These are phyloP conservation scores for Laticauda colubrina DNA, from an alignment of 2,113 vertebrate species.

Conservation along the genomic window DNA sequence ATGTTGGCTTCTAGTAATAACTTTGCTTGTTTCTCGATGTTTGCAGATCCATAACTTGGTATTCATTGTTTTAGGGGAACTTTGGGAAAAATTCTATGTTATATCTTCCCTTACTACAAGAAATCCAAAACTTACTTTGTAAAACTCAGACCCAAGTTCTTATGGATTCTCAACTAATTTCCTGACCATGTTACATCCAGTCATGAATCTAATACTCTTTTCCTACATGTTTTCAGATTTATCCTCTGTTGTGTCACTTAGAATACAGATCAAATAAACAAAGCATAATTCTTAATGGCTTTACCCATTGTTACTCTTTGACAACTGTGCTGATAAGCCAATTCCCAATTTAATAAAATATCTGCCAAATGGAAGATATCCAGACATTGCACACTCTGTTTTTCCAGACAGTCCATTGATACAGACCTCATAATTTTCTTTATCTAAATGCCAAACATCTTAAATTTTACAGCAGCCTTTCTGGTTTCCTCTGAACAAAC, in stretches of 20 bases:
- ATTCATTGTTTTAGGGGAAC: neutral
- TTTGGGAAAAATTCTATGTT: neutral
- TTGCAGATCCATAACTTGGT: neutral
- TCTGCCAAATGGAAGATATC: neutral
- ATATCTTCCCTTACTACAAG: neutral
- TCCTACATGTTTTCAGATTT: neutral
- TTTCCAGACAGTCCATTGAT: neutral
- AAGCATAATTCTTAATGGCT: neutral
- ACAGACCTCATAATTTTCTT: neutral
- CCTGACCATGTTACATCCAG: neutral
- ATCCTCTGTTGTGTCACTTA: neutral
- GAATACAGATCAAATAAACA: neutral
- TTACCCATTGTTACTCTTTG: neutral
- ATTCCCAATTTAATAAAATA: neutral
- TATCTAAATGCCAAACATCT: neutral
- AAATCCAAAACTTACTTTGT: neutral
- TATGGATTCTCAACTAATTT: neutral
- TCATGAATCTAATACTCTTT: neutral
- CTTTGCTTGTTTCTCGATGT: neutral
- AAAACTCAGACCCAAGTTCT: neutral
- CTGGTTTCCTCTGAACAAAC: neutral
- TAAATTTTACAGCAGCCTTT: neutral
- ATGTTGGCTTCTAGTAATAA: neutral
- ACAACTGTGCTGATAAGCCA: neutral
- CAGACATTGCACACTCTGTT: neutral